A percentile compares a stretch with the other conserved stretches of the same genome.
phyloP scores from a whole-genome alignment of 2,113 vertebrate species.

The Egretta garzetta region DNA sequence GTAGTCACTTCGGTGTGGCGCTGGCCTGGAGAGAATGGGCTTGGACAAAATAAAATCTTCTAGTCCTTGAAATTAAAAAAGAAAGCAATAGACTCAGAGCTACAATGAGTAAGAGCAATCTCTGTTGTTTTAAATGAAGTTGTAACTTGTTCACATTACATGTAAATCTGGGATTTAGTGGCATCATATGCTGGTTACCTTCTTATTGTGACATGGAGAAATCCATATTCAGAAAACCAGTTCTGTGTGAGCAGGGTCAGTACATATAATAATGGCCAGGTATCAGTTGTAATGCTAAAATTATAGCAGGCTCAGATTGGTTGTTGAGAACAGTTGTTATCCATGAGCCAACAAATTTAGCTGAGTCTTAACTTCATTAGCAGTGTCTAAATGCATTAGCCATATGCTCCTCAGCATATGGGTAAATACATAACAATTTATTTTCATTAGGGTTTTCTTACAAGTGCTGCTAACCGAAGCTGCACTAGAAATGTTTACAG shows the following conservation, averaged over 20 bases:
- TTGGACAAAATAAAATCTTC: neutral
- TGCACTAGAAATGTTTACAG: conserved; percentile 33
- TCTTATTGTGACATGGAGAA: neutral
- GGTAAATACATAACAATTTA: conserved; percentile 73
- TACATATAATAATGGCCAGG: neutral
- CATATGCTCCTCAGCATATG: conserved; percentile 73
- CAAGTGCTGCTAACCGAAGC: conserved; percentile 37
- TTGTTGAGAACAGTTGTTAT: conserved; percentile 57
- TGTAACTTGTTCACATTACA: neutral
- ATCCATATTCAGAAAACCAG: neutral
- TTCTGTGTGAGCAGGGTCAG: neutral
- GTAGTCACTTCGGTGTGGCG: neutral
- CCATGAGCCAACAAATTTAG: conserved; percentile 61
- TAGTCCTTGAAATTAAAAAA: neutral
- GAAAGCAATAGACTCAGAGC: neutral
- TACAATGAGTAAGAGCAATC: neutral
- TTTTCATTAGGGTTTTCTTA: conserved; percentile 70
- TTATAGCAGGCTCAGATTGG: neutral
- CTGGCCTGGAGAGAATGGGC: neutral
- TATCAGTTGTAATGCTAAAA: conserved; percentile 42
- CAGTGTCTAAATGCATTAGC: conserved; percentile 71
- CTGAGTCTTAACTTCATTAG: conserved; percentile 72
- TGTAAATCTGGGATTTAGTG: neutral
- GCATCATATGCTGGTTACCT: neutral
- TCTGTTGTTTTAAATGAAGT: neutral